Evolutionary conservation across 2,797 vertebrate genomes (phyloP).

Genomic region (Todus mexicanus): DNA sequence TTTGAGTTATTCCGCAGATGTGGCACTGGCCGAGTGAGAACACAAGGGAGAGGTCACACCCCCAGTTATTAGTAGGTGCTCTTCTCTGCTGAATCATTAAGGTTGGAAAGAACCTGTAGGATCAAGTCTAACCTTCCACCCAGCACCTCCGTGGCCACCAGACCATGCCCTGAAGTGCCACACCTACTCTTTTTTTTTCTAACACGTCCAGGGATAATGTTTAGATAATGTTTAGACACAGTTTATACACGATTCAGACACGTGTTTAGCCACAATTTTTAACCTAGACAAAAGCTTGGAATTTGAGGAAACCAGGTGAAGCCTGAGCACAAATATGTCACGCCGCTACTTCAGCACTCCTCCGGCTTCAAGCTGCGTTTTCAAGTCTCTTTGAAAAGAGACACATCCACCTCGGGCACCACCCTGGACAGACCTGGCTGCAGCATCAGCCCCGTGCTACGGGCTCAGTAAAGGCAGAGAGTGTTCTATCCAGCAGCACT

Average conservation of each 20-base stretch:
- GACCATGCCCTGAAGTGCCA: no score
- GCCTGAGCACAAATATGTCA: rapidly evolving
- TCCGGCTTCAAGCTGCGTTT: neutral
- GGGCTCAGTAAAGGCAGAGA: rapidly evolving
- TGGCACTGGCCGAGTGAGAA: neutral
- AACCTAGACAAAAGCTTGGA: neutral
- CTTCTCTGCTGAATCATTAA: neutral
- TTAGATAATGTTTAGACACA: no score
- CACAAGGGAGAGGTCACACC: rapidly evolving
- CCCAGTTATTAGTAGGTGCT: rapidly evolving
- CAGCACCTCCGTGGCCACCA: no score
- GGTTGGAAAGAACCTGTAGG: no score
- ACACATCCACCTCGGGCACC: no score
- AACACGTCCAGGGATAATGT: no score
- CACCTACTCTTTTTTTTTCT: no score
- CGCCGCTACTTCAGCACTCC: neutral
- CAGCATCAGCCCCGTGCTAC: rapidly evolving
- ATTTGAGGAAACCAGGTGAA: neutral
- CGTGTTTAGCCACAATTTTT: neutral
- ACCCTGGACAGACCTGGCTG: neutral
- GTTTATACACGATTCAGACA: no score
- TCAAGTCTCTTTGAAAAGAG: no score
- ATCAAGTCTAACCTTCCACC: no score
- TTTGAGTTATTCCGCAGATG: neutral
- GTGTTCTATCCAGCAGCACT: rapidly evolving